Evolutionary conservation across 2,888 invertebrate genomes (phyloP).

Genomic region (Morpho deidamia): DNA sequence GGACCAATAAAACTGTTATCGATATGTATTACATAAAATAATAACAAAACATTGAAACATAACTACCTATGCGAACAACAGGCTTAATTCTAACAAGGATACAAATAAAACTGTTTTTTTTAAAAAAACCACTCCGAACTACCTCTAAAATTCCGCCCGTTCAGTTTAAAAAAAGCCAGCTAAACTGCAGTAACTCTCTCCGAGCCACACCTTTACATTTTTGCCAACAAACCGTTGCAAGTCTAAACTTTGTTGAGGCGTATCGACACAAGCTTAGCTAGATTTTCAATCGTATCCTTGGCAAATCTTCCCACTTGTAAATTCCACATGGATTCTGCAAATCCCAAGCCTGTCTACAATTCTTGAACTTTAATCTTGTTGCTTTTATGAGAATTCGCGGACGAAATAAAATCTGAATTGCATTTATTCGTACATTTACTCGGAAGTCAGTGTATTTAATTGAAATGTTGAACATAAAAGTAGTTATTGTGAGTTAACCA

Average conservation of each 20-base stretch:
- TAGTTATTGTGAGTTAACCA: too few species aligned
- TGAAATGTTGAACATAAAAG: too few species aligned
- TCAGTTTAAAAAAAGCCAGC: neutral
- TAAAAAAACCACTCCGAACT: neutral
- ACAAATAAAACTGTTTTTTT: neutral
- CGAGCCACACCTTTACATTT: slow-evolving; percentile 13
- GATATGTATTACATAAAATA: too few species aligned
- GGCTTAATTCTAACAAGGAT: neutral
- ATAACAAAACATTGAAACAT: too few species aligned
- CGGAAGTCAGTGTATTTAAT: too few species aligned
- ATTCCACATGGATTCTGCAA: slow-evolving; percentile 30
- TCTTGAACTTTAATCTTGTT: slow-evolving; percentile 30
- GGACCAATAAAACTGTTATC: too few species aligned
- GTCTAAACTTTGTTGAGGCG: slow-evolving; percentile 19
- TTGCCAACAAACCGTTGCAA: slow-evolving; percentile 11
- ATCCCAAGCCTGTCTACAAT: slow-evolving; percentile 27
- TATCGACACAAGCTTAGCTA: slow-evolving; percentile 23
- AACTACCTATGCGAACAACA: too few species aligned
- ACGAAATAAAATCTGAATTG: slow-evolving; percentile 15
- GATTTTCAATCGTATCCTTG: slow-evolving; percentile 27
- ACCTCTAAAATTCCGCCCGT: slow-evolving; percentile 1
- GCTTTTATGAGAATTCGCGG: slow-evolving; percentile 17
- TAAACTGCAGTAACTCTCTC: neutral
- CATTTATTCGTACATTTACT: neutral
- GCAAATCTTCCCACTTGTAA: slow-evolving; percentile 27